These are phyloP conservation scores for Dipodomys spectabilis DNA, from an alignment of 2,113 vertebrate genomes.

Conservation along the genomic window DNA sequence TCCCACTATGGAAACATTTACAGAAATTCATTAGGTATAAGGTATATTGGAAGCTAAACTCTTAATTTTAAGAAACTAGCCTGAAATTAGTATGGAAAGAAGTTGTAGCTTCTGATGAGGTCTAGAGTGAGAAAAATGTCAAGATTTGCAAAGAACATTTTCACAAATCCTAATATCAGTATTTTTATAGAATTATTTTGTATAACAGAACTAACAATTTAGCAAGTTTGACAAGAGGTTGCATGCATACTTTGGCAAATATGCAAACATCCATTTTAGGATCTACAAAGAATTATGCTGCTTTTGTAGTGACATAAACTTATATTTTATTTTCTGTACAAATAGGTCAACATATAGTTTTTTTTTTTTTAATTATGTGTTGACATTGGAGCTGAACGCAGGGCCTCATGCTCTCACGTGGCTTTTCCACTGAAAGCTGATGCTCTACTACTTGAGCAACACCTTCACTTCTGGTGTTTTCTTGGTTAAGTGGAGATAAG, in stretches of 20 bases:
- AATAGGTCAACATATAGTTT: neutral
- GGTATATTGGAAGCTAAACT: neutral
- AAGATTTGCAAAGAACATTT: slow-evolving; percentile 1
- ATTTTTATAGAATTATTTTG: slow-evolving; percentile 34
- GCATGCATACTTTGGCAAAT: slow-evolving; percentile 14
- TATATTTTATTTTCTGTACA: slow-evolving; percentile 2
- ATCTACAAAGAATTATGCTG: neutral
- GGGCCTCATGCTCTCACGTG: no score
- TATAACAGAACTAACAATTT: neutral
- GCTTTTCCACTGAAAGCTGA: no score
- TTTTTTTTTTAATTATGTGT: no score
- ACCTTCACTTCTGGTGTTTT: no score
- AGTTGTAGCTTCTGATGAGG: neutral
- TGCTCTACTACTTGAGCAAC: no score
- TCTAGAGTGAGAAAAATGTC: neutral
- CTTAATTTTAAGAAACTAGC: neutral
- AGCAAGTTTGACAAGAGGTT: neutral
- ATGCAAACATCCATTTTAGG: neutral
- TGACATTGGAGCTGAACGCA: no score
- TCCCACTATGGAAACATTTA: neutral
- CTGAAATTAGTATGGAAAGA: neutral
- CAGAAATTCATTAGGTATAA: neutral
- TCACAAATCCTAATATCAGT: neutral
- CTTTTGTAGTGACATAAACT: neutral
- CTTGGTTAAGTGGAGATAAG: no score